Evolutionary conservation across 2,113 vertebrate genomes (phyloP), one percentile per base, ranked within the genome.

Genomic region (Mirza zaza): DNA sequence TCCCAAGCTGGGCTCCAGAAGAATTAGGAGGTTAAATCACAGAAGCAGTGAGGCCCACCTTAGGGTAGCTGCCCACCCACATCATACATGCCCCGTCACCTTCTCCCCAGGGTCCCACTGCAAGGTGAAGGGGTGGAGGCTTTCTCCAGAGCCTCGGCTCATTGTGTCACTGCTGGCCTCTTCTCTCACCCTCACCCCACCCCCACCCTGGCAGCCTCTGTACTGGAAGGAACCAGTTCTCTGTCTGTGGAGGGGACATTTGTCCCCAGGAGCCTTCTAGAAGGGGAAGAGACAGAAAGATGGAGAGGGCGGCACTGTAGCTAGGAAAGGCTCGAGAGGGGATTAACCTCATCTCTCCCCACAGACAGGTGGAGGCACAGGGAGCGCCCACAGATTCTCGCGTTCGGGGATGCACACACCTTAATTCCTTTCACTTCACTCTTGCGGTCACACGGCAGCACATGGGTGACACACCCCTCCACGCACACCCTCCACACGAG

Each of bases 181-280:
- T 2, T 79, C 83, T 45, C 42, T 86, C 95, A 94, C 92, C 68
- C 70, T 48, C 39, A n/a, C 82, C 90, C 97, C 2, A 0, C 90
- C 90, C 95, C 83, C 70, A 71, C 52, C 77, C 87, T 39, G 45
- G 52, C 81, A 96, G 91, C 68, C 73, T 95, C 71, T 52, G 36
- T 42, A 23, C 91, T 93, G 70, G 65, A 95, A 96, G 94, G 42
- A 96, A 95, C 77, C 96, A 94, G 94, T 94, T 96, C 15, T 96
- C 84, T 94, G 25, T 89, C 85, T 94, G n/a, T 65, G 86, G 91
- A 95, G 90, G 82, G 75, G 83, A 90, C 61, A 81, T 71, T 87
- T 63, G 80, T 92, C 80, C 75, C 65, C 32, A 91, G 57, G 75
- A 95, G 39, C 75, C 68, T 92, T 96, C 76, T 84, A 18, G 75